phyloP scores from a whole-genome alignment of 2,797 vertebrate species.

The Bradypodion ventrale region DNA sequence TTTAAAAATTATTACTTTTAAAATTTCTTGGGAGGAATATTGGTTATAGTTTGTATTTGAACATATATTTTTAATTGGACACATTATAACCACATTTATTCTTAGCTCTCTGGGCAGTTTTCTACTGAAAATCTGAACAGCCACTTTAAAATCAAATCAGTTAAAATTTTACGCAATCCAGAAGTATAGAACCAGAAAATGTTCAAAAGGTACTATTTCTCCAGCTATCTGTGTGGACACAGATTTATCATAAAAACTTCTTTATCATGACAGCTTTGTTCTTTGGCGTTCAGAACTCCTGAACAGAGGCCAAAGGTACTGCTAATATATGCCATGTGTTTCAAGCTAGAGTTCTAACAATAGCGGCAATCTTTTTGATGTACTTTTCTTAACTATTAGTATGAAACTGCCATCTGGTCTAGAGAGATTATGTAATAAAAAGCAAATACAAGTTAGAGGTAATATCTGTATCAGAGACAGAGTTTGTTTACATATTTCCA shows the following conservation, averaged over 20 bases:
- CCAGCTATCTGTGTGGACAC: not conserved
- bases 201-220: no score
- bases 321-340: conserved; percentile 5
- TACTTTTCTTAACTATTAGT: conserved; percentile 17
- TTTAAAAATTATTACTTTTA: not conserved
- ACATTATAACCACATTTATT: not conserved
- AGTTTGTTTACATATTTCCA: conserved; percentile 40
- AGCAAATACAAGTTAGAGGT: conserved; percentile 31
- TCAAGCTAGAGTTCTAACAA: conserved; percentile 16
- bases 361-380: conserved; percentile 16
- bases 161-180: not conserved
- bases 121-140: not conserved
- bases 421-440: conserved; percentile 41
- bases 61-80: conserved; percentile 16
- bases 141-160: not conserved
- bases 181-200: not conserved
- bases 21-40: not conserved
- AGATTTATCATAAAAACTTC: conserved; percentile 26
- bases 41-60: conserved; percentile 10
- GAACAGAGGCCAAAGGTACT: conserved; percentile 8
- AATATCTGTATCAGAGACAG: conserved; percentile 30
- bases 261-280: conserved; percentile 18
- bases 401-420: conserved; percentile 13
- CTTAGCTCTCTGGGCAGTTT: not conserved
- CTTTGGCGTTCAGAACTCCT: not conserved